A percentile compares a stretch with the other conserved stretches of the same genome.
phyloP scores from a whole-genome alignment of 37 sponge, comb jelly and placozoan genomes.

The Oopsacas minuta region DNA sequence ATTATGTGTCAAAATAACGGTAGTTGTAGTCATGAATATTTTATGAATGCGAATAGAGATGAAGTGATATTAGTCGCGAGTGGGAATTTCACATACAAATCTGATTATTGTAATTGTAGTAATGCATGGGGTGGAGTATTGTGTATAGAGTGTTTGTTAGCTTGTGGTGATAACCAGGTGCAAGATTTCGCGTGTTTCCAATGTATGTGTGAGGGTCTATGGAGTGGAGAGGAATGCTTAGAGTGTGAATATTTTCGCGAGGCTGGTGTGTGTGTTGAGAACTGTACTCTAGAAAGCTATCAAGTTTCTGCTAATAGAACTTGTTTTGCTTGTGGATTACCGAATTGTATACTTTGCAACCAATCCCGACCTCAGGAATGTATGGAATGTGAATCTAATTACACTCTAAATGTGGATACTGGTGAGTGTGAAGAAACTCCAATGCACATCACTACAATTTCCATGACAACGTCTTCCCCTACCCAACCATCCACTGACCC shows the following conservation, averaged over 20 bases:
- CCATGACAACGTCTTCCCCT: background rate
- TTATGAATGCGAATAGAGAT: constrained; percentile 6
- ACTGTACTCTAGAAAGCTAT: constrained; percentile 7
- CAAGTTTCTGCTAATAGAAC: background rate
- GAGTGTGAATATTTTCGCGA: background rate
- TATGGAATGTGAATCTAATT: constrained; percentile 12
- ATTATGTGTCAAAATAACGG: background rate
- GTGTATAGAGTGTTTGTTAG: background rate
- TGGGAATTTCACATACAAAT: background rate
- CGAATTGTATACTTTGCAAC: background rate
- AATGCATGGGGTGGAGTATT: background rate
- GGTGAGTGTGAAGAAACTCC: constrained; percentile 4
- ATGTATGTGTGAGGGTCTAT: background rate
- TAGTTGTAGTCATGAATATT: background rate
- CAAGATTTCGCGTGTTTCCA: background rate
- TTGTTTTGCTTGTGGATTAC: background rate
- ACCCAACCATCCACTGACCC: background rate
- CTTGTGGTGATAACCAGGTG: background rate
- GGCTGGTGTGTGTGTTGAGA: background rate
- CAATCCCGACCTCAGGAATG: constrained; percentile 11
- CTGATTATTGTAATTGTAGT: background rate
- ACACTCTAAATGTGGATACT: background rate
- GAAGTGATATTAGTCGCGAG: constrained; percentile 13
- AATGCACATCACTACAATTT: background rate
- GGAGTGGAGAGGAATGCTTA: background rate